A percentile compares a stretch with the other conserved stretches of the same genome.
phyloP scores from a whole-genome alignment of 2,113 vertebrate species.

The Natator depressus region DNA sequence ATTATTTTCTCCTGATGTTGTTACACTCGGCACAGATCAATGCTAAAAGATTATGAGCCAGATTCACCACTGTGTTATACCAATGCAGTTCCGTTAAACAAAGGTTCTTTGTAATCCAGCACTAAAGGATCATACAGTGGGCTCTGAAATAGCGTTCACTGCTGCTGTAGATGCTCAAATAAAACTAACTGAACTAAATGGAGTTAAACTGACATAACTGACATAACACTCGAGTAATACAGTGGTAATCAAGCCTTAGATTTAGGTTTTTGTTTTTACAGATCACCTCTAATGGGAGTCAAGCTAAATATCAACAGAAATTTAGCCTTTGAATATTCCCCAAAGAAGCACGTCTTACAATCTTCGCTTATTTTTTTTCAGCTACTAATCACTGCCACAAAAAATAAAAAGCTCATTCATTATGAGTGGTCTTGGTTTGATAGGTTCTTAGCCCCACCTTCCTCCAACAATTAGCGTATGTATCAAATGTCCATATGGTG shows the following conservation, averaged over 20 bases:
- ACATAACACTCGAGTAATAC: background rate
- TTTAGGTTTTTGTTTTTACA: background rate
- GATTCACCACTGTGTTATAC: background rate
- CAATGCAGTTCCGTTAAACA: conserved; percentile 16
- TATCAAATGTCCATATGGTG: background rate
- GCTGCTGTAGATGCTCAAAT: background rate
- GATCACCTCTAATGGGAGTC: background rate
- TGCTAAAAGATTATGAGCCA: background rate
- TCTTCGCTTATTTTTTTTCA: conserved; percentile 23
- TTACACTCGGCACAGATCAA: background rate
- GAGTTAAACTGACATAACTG: background rate
- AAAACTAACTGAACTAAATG: conserved; percentile 3
- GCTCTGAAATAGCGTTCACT: background rate
- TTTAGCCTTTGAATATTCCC: background rate
- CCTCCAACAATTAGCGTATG: background rate
- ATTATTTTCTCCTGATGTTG: conserved; percentile 23
- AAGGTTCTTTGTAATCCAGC: conserved; percentile 31
- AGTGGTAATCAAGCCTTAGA: conserved; percentile 24
- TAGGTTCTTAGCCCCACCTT: background rate
- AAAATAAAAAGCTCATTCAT: background rate
- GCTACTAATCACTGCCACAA: background rate
- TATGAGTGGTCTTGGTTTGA: background rate
- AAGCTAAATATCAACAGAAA: fast-evolving
- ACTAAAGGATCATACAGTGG: background rate
- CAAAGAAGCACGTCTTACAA: background rate